A percentile compares a stretch with the other conserved stretches of the same genome.
Conservation (phyloP, 1,140 invertebrate genomes). For the Drosophila pseudoananassae region DNA sequence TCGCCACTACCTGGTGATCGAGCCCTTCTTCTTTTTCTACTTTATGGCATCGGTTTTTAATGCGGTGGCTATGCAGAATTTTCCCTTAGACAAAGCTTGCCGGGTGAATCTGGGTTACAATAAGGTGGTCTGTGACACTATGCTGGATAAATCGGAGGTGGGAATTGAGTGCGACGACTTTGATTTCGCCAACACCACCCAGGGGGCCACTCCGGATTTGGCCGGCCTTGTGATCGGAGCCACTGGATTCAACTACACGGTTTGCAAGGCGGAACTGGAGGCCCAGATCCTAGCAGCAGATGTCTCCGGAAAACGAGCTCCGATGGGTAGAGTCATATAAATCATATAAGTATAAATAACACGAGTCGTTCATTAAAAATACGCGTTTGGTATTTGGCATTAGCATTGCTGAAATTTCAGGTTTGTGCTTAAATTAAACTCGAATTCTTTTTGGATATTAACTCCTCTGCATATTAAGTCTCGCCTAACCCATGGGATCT, state of each 20-base stretch:
- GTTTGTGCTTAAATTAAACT: slow-evolving; percentile 57
- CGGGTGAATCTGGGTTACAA: slow-evolving; percentile 87
- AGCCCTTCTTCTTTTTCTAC: slow-evolving; percentile 85
- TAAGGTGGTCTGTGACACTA: slow-evolving; percentile 86
- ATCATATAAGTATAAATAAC: slow-evolving; percentile 31
- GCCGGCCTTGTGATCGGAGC: slow-evolving; percentile 36
- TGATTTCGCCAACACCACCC: slow-evolving; percentile 80
- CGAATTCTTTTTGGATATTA: slow-evolving; percentile 20
- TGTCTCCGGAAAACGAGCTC: slow-evolving; percentile 85
- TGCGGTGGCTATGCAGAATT: slow-evolving; percentile 84
- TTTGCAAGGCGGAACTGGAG: slow-evolving; percentile 84
- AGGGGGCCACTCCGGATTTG: slow-evolving; percentile 44
- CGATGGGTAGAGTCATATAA: slow-evolving; percentile 64
- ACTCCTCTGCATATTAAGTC: slow-evolving; percentile 48
- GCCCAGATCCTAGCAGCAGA: slow-evolving; percentile 86
- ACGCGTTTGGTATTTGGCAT: slow-evolving; percentile 28
- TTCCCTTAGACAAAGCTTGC: slow-evolving; percentile 87
- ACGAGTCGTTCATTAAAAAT: slow-evolving; percentile 36
- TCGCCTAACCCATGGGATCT: slow-evolving; percentile 13
- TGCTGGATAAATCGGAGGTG: slow-evolving; percentile 83
- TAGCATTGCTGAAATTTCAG: slow-evolving; percentile 43
- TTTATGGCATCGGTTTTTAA: slow-evolving; percentile 84
- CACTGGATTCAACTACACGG: slow-evolving; percentile 66
- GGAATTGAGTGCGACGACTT: slow-evolving; percentile 76
- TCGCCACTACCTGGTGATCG: slow-evolving; percentile 83